Percentiles rank a stretch among this genome's conserved stretches.
These are phyloP conservation scores for Orientallactaga sibirica DNA, from an alignment of 2,797 vertebrate species.

Conservation along the genomic window DNA sequence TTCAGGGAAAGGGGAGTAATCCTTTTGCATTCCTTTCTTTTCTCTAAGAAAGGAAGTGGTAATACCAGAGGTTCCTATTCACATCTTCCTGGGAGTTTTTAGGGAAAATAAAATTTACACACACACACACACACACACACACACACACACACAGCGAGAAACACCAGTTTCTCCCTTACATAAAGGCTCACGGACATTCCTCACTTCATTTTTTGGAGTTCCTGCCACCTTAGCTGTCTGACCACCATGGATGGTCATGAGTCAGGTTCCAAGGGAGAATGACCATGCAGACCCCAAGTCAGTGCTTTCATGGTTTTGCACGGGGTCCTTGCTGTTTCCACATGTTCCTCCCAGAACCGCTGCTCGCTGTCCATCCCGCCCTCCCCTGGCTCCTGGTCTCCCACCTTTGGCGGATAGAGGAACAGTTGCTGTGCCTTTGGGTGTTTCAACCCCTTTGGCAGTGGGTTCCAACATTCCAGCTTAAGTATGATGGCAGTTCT, in stretches of 20 bases:
- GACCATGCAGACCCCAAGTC: neutral
- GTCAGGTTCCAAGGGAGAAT: neutral
- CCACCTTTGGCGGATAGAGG: neutral
- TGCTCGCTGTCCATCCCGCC: rapidly evolving
- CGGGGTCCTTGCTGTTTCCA: neutral
- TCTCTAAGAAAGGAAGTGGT: too few relatives aligned
- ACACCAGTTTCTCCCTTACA: neutral
- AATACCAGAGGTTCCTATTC: too few relatives aligned
- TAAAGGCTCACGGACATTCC: neutral
- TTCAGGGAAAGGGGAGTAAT: too few relatives aligned
- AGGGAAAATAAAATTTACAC: too few relatives aligned
- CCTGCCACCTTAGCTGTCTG: too few relatives aligned
- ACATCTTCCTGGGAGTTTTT: too few relatives aligned
- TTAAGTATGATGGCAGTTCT: neutral
- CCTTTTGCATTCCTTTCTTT: too few relatives aligned
- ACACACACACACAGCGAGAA: neutral
- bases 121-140: too few relatives aligned
- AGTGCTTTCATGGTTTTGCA: neutral
- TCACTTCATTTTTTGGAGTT: too few relatives aligned
- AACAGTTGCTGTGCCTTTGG: neutral
- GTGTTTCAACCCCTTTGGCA: neutral
- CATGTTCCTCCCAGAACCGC: neutral
- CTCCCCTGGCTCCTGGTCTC: neutral
- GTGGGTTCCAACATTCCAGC: neutral
- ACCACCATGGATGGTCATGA: neutral